Evolutionary conservation across 2,113 vertebrate species (phyloP), one percentile per base, ranked within the genome.

Genomic region (Strix aluco): DNA sequence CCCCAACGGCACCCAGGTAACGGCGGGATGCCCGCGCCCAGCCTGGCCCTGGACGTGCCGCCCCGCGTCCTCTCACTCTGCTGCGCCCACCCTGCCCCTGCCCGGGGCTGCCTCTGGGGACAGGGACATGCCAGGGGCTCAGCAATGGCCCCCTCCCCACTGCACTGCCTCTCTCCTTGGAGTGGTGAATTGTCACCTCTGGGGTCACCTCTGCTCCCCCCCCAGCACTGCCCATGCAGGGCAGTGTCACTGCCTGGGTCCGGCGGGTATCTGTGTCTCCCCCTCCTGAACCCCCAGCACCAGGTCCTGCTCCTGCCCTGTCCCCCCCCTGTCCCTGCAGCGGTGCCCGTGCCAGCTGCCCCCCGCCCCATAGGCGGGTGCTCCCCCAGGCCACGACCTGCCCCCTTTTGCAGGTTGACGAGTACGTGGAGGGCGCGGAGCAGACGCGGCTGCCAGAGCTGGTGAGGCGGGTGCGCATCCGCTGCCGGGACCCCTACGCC

Each of bases 401-500:
- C 14, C 42, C 42, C 13, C 5, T 0, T 55, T 34, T 19, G 32
- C 93, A 97, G 95, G 89, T 55, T 2, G 44, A 92, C 15, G 36
- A 49, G 62, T 79, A 88, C 0, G 59, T 95, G 91, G 96, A 92
- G 54, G 73, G 67, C 0, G 2, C 1, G 0, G 93, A 97, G 74
- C 78, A 92, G 67, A 20, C 19, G 1, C 10, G 0, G 9, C 25
- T 94, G 59, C 58, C 4, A 26, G 62, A 5, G 1, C 23, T 5
- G 0, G 21, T 5, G 0, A 12, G 1, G n/a, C 75, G 82, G 20
- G 96, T 65, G 44, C 81, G 91, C 47, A 91, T 97, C 91, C 94
- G 97, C 95, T 97, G 97, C 94, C 59, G 40, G 63, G 96, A 97
- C 36, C 94, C 91, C 79, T 83, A 88, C 3, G 7, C 20, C 9